Conservation (phyloP, 2,888 invertebrate genomes). For the Sarcophaga caerulescens region DNA sequence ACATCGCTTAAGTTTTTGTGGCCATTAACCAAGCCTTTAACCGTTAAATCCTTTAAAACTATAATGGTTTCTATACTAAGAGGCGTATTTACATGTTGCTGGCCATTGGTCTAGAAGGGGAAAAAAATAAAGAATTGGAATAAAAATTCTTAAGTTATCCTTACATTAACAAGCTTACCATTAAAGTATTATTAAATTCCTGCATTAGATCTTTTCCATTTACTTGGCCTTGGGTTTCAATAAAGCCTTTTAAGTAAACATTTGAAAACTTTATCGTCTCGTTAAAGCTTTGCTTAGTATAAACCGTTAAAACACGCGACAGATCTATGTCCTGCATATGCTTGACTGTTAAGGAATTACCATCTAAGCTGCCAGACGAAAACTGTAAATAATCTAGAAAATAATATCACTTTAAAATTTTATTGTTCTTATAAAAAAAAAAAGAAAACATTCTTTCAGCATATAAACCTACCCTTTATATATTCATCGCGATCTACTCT, state of each 20-base stretch:
- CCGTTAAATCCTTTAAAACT: conserved; percentile 76
- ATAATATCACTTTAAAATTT: neutral
- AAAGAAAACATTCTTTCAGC: neutral
- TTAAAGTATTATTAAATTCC: conserved; percentile 82
- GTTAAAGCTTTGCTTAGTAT: conserved; percentile 81
- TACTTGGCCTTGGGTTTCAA: conserved; percentile 74
- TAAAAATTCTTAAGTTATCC: neutral
- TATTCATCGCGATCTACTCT: conserved; percentile 79
- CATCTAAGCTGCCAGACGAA: conserved; percentile 80
- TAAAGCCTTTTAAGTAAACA: conserved; percentile 75
- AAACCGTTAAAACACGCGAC: conserved; percentile 81
- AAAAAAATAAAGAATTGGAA: neutral
- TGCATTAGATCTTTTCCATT: conserved; percentile 81
- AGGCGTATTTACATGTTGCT: conserved; percentile 80
- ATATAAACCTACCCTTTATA: conserved; percentile 71
- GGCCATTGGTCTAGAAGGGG: conserved; percentile 73
- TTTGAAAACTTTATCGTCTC: conserved; percentile 78
- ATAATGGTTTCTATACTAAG: conserved; percentile 79
- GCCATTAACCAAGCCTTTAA: conserved; percentile 78
- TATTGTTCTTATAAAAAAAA: neutral
- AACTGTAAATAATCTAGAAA: conserved; percentile 80
- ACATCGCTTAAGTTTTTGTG: conserved; percentile 76
- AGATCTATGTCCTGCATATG: conserved; percentile 82
- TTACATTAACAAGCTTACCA: conserved; percentile 79
- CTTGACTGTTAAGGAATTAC: conserved; percentile 78